Evolutionary conservation across 2,888 invertebrate genomes (phyloP).

Genomic region (Mystacides longicornis): DNA sequence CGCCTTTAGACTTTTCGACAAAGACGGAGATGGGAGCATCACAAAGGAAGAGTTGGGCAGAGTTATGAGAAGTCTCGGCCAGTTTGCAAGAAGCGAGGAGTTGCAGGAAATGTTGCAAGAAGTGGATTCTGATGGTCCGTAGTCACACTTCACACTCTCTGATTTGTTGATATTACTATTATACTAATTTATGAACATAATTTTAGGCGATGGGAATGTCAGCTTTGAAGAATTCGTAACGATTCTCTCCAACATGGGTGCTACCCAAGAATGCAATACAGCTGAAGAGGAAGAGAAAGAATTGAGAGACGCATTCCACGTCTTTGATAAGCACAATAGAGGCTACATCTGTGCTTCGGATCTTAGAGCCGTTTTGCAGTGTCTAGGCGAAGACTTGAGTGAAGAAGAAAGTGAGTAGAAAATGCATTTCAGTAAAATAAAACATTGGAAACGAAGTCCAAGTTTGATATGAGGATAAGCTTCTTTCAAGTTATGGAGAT

Average conservation of each 20-base stretch:
- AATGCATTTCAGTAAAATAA: too few relatives aligned
- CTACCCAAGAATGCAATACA: slow-evolving; percentile 42
- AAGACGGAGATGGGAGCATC: slow-evolving; percentile 81
- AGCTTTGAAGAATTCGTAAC: slow-evolving; percentile 85
- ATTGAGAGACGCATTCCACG: slow-evolving; percentile 77
- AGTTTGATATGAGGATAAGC: too few relatives aligned
- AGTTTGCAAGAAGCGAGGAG: slow-evolving; percentile 81
- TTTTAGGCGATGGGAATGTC: slow-evolving; percentile 73
- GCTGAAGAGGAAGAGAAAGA: slow-evolving; percentile 78
- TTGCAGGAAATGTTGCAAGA: slow-evolving; percentile 80
- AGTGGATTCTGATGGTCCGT: slow-evolving; percentile 67
- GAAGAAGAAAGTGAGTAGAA: slow-evolving; percentile 78
- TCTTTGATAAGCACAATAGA: slow-evolving; percentile 87
- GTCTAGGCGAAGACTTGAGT: slow-evolving; percentile 79
- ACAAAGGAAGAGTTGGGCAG: slow-evolving; percentile 80
- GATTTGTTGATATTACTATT: background rate
- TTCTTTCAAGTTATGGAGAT: too few relatives aligned
- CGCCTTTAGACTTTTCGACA: slow-evolving; percentile 80
- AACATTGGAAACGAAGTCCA: too few relatives aligned
- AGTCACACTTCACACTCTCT: background rate
- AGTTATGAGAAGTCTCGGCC: slow-evolving; percentile 79
- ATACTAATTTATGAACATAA: background rate
- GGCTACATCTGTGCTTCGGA: slow-evolving; percentile 88
- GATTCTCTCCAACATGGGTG: slow-evolving; percentile 62
- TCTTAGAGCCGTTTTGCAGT: slow-evolving; percentile 77